Percentiles rank a stretch among this genome's conserved stretches.
Conservation (phyloP, 1,140 invertebrate species). For the Aphis craccivora region DNA sequence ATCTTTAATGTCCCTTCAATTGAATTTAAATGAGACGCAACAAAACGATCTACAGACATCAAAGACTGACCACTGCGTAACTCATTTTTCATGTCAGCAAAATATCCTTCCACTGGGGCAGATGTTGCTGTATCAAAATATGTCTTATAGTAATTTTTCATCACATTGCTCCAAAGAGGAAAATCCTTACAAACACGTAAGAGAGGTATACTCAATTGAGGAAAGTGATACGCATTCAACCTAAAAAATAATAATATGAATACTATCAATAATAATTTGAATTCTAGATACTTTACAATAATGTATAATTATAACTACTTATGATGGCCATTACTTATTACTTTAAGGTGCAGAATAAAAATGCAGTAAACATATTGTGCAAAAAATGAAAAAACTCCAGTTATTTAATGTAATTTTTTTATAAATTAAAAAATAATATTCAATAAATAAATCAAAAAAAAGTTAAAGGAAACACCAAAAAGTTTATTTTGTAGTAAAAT, state of each 20-base stretch:
- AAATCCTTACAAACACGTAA: not conserved
- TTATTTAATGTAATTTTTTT: too few species aligned
- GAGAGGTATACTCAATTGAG: not conserved
- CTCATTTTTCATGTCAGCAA: not conserved
- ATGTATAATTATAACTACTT: too few species aligned
- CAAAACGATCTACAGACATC: not conserved
- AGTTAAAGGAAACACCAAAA: too few species aligned
- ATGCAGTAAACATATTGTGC: too few species aligned
- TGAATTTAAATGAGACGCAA: not conserved
- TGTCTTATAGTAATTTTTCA: not conserved
- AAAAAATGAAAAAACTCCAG: too few species aligned
- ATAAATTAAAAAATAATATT: too few species aligned
- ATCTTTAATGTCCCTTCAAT: not conserved
- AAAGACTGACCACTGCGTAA: not conserved
- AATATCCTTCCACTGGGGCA: not conserved
- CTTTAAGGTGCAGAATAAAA: too few species aligned
- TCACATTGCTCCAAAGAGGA: not conserved
- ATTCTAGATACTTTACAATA: too few species aligned
- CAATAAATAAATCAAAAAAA: too few species aligned
- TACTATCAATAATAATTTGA: too few species aligned
- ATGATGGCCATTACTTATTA: too few species aligned
- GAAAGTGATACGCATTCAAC: not conserved
- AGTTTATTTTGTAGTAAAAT: too few species aligned
- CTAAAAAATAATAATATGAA: not conserved
- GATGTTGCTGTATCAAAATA: slow-evolving; percentile 8